phyloP scores from a whole-genome alignment of 1,140 invertebrate species.

The Doryteuthis pealeii region DNA sequence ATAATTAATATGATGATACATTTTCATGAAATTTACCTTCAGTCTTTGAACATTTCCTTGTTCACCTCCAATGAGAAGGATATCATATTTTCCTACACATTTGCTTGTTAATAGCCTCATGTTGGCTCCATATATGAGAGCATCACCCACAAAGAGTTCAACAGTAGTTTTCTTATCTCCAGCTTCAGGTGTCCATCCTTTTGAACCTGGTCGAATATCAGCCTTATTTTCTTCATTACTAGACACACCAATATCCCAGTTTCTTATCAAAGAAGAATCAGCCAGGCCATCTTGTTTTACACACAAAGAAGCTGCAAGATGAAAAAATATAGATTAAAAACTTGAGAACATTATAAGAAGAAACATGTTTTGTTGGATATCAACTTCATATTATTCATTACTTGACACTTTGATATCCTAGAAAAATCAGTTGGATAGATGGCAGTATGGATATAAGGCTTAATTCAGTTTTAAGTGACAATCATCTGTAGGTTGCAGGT shows the following conservation, averaged over 20 bases:
- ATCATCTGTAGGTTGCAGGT: too few species aligned
- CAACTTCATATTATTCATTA: too few species aligned
- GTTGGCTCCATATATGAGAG: background rate
- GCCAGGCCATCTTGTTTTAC: background rate
- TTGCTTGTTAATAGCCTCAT: background rate
- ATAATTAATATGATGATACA: too few species aligned
- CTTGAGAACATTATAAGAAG: too few species aligned
- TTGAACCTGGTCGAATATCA: background rate
- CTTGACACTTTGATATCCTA: too few species aligned
- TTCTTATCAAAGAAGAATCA: background rate
- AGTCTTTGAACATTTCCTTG: background rate
- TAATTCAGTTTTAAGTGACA: too few species aligned
- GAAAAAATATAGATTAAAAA: too few species aligned
- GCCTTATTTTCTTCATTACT: background rate
- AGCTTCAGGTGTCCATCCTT: constrained; percentile 1
- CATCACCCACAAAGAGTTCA: background rate
- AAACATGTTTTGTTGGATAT: too few species aligned
- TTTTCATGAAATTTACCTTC: too few species aligned
- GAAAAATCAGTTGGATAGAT: too few species aligned
- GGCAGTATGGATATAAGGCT: too few species aligned
- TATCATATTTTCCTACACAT: background rate
- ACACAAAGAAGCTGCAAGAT: background rate
- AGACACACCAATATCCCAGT: background rate
- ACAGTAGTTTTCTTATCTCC: background rate
- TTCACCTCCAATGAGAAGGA: background rate